Conservation (phyloP, 2,888 invertebrate genomes). For the Graphium colonna region DNA sequence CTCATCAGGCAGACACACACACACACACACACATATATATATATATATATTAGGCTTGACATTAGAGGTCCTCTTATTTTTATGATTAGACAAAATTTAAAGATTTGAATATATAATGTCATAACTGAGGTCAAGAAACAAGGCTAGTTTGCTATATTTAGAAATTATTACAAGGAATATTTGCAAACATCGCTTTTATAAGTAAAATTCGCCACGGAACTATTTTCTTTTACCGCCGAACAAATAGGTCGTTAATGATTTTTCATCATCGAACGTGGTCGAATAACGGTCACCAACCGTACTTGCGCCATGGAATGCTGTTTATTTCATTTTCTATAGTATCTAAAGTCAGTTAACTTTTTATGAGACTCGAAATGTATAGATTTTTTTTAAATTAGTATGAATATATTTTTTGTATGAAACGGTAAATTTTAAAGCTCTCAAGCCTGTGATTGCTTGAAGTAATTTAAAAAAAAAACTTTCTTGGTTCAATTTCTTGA, state of each 20-base stretch:
- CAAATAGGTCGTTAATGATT: neutral
- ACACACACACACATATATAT: too few species aligned
- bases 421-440: neutral
- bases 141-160: too few species aligned
- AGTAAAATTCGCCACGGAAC: too few species aligned
- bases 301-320: neutral
- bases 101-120: too few species aligned
- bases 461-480: neutral
- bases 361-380: neutral
- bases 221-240: neutral
- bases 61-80: too few species aligned
- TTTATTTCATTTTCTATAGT: neutral
- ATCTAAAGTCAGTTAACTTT: neutral
- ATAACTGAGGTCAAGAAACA: too few species aligned
- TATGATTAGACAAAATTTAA: too few species aligned
- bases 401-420: too few species aligned
- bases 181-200: too few species aligned
- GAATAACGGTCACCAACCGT: neutral
- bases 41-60: too few species aligned
- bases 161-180: too few species aligned
- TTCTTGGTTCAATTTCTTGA: neutral
- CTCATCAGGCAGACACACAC: too few species aligned
- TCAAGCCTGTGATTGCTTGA: neutral
- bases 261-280: conserved; percentile 2
- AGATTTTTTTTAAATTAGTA: neutral